phyloP scores from a whole-genome alignment of 2,113 vertebrate species.

The Sorex fumeus region DNA sequence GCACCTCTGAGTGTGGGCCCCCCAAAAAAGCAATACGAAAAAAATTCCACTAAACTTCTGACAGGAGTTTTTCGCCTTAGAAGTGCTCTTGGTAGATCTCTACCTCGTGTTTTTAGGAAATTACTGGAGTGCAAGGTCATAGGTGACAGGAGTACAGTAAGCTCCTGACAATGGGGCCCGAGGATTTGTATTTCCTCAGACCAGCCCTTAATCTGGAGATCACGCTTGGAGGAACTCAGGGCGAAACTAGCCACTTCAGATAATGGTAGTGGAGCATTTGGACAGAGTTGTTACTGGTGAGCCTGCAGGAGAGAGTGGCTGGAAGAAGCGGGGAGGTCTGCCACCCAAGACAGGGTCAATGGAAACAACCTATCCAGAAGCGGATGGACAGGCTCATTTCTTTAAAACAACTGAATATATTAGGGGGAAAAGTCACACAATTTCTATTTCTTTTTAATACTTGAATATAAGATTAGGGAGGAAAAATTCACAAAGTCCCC shows the following conservation, averaged over 20 bases:
- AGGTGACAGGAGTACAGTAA: not conserved
- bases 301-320: not conserved
- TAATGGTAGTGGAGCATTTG: not conserved
- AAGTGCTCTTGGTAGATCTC: slow-evolving; percentile 36
- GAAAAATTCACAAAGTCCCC: too few relatives aligned
- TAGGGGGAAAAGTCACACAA: not conserved
- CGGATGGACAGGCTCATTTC: not conserved
- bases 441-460: too few relatives aligned
- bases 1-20: too few relatives aligned
- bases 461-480: too few relatives aligned
- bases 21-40: too few relatives aligned
- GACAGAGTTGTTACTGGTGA: not conserved
- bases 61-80: slow-evolving; percentile 32
- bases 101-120: slow-evolving; percentile 54
- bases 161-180: not conserved
- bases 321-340: not conserved
- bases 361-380: not conserved
- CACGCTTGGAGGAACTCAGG: slow-evolving; percentile 2
- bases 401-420: not conserved
- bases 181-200: slow-evolving; percentile 32
- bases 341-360: not conserved
- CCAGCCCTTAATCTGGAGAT: not conserved
- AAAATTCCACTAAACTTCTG: too few relatives aligned
- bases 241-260: not conserved
- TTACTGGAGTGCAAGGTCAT: not conserved